phyloP scores from a whole-genome alignment of 2,113 vertebrate species.

The Trichomycterus rosablanca region DNA sequence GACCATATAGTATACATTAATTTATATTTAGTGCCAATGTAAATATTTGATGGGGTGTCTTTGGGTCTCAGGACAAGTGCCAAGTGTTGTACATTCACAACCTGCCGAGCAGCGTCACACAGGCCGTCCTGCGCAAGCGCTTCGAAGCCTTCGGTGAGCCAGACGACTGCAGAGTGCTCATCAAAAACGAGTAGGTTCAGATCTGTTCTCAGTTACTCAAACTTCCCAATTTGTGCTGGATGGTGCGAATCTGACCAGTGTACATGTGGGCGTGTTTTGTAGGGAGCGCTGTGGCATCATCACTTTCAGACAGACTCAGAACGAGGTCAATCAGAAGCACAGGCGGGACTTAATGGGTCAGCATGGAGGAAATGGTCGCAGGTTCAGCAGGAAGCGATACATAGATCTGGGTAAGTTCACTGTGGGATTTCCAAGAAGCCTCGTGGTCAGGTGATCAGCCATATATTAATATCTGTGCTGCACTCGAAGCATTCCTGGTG shows the following conservation, averaged over 20 bases:
- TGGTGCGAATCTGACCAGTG: not conserved
- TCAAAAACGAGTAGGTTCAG: constrained; percentile 73
- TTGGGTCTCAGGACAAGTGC: constrained; percentile 81
- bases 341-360: constrained; percentile 73
- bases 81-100: constrained; percentile 90
- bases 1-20: too few species aligned
- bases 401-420: constrained; percentile 80
- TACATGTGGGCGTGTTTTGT: constrained; percentile 42
- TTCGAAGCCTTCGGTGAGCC: constrained; percentile 90
- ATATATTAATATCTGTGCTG: too few species aligned
- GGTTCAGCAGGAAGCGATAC: constrained; percentile 85
- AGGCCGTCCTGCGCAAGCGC: constrained; percentile 87
- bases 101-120: constrained; percentile 86
- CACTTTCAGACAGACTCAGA: constrained; percentile 79
- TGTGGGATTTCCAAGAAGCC: not conserved
- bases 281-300: constrained; percentile 90
- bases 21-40: too few species aligned
- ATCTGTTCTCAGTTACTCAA: too few species aligned
- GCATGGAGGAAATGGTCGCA: constrained; percentile 70
- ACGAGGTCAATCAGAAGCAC: constrained; percentile 70
- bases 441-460: too few species aligned
- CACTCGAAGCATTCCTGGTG: too few species aligned
- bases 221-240: too few species aligned
- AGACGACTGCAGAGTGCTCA: constrained; percentile 87
- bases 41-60: too few species aligned